phyloP scores from a whole-genome alignment of 1,140 invertebrate species.

The Drosophila arizonae region DNA sequence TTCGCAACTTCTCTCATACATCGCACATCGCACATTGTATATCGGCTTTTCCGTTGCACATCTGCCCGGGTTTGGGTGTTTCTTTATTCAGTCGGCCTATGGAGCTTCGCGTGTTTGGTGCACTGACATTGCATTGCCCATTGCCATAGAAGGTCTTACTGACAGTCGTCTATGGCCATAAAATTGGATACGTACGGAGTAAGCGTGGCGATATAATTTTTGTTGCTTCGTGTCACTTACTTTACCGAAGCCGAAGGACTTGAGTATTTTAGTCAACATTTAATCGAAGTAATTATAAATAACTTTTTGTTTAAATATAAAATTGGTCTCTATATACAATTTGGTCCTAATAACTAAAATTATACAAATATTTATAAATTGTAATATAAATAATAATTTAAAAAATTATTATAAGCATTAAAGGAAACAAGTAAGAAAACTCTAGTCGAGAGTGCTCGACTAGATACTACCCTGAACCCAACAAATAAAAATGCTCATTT shows the following conservation, averaged over 20 bases:
- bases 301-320: neutral
- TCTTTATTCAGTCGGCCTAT: conserved; percentile 33
- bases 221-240: conserved; percentile 43
- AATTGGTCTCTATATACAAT: no score
- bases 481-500: no score
- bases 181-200: conserved; percentile 27
- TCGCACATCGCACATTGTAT: conserved; percentile 17
- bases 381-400: no score
- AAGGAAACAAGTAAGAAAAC: no score
- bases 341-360: no score
- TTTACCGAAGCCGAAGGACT: conserved; percentile 5
- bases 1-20: conserved; percentile 24
- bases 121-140: conserved; percentile 48
- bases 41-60: conserved; percentile 39
- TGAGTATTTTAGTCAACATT: conserved; percentile 3
- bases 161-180: conserved; percentile 34
- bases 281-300: conserved; percentile 13
- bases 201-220: conserved; percentile 31
- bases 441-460: no score
- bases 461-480: no score
- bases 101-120: conserved; percentile 51
- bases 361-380: no score
- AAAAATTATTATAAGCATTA: no score
- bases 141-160: conserved; percentile 39
- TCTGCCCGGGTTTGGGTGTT: conserved; percentile 19